Base-by-base conservation (phyloP, 2,888 invertebrate species). In the Drosophila mimica region DNA sequence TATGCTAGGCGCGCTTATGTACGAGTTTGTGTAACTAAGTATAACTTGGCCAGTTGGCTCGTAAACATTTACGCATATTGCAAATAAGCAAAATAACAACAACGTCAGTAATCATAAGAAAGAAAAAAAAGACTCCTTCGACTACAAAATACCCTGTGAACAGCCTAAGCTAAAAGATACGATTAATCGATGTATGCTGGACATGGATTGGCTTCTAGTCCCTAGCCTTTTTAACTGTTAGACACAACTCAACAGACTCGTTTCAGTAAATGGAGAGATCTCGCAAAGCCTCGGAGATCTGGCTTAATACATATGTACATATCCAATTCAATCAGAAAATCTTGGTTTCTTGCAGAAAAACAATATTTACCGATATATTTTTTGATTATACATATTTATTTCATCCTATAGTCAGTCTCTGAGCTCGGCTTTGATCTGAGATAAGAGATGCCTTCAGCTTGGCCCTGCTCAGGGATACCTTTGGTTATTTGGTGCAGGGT, bases 31-130 rank as follows among this genome's bases (percentile, higher is more conserved):
- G 56, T 51, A 73, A 48, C 34, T 59, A 65, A 61, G 53, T 67
- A 71, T 58, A 51, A 62, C 40, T 57, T 40, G 70, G 53, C 59
- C 31, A 78, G 68, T 62, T 70, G 69, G 52, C 82, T 89, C 85
- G 88, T 85, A 89, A 85, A 89, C 88, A 85, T 85, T 85, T 85
- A 89, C 85, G 83, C 86, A 89, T 90, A 87, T 87, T 89, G 88
- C 88, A 88, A 88, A 87, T 81, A 89, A 82, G 70, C 75, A 81
- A 56, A 81, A 67, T 66, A 74, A 68, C 66, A 74, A 69, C 67
- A 86, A 63, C 46, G 56, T n/a, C 56, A 56, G 57, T 30, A 57
- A 57, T 57, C 57, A 57, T 40, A 46, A 46, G 17, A n/a, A 15
- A 6, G 1, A 20, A 31, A 57, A 25, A 2, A 20, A 25, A 6